Evolutionary conservation across 2,797 vertebrate species (phyloP).

Genomic region (Anolis apletophallus): DNA sequence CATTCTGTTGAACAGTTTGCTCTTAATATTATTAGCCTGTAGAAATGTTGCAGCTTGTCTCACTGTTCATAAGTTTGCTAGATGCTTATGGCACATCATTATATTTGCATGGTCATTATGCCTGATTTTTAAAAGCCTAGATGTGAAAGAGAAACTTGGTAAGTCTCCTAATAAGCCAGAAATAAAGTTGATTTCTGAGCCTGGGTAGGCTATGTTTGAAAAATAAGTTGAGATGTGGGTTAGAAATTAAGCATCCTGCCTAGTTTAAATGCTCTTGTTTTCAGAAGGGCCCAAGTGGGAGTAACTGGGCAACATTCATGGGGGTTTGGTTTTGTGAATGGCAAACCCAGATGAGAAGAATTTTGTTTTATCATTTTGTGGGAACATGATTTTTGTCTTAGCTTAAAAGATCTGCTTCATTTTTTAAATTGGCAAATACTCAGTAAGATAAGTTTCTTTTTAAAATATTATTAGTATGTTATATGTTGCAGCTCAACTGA

Average conservation of each 20-base stretch:
- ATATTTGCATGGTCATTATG: background rate
- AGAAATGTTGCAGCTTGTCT: background rate
- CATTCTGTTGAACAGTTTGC: background rate
- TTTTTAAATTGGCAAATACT: background rate
- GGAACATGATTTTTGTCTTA: background rate
- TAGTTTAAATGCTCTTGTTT: background rate
- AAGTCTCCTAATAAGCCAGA: background rate
- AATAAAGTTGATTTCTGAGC: background rate
- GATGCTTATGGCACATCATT: background rate
- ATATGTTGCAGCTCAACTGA: background rate
- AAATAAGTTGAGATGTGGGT: background rate
- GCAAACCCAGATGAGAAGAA: background rate
- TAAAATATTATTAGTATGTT: background rate
- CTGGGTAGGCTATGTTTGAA: background rate
- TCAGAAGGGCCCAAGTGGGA: background rate
- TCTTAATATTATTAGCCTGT: no score
- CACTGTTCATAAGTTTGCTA: background rate
- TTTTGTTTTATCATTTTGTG: background rate
- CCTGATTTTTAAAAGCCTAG: background rate
- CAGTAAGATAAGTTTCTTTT: background rate
- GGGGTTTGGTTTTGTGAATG: background rate
- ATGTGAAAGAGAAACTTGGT: background rate
- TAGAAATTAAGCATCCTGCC: background rate
- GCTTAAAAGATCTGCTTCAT: background rate
- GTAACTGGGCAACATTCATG: background rate